A percentile compares a stretch with the other conserved stretches of the same genome.
phyloP scores from a whole-genome alignment of 2,113 vertebrate species.

The Syngnathus scovelli region DNA sequence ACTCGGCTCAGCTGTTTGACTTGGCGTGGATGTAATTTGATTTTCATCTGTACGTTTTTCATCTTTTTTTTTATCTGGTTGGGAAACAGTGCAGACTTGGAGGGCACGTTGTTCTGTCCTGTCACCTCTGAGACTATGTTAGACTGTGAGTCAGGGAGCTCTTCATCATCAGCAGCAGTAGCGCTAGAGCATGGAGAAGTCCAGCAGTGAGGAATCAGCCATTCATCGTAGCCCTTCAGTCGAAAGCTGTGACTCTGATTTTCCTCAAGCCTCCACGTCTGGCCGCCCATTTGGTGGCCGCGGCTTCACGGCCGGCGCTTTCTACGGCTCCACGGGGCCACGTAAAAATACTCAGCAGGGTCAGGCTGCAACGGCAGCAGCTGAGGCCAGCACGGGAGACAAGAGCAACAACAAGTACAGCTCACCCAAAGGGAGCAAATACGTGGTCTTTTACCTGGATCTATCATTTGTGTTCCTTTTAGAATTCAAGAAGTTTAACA shows the following conservation, averaged over 20 bases:
- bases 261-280: conserved; percentile 86
- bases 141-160: conserved; percentile 65
- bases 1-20: conserved; percentile 4
- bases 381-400: conserved; percentile 52
- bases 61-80: conserved; percentile 15
- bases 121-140: conserved; percentile 79
- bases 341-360: conserved; percentile 65
- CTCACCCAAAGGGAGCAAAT: conserved; percentile 93
- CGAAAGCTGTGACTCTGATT: conserved; percentile 93
- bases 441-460: conserved; percentile 99
- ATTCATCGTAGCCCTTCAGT: conserved; percentile 96
- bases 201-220: conserved; percentile 98
- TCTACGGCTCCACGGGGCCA: conserved; percentile 89
- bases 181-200: conserved; percentile 95
- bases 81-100: conserved; percentile 31
- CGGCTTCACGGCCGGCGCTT: conserved; percentile 94
- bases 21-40: conserved; percentile 32
- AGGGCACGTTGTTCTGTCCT: conserved; percentile 35
- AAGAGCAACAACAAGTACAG: conserved; percentile 80
- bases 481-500: conserved; percentile 99
- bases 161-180: conserved; percentile 64
- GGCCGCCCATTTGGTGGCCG: conserved; percentile 84
- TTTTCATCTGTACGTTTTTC: conserved; percentile 6
- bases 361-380: conserved; percentile 57
- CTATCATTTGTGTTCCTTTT: conserved; percentile 99